Evolutionary conservation across 2,797 vertebrate genomes (phyloP).

Genomic region (Halcyon leucocephala): DNA sequence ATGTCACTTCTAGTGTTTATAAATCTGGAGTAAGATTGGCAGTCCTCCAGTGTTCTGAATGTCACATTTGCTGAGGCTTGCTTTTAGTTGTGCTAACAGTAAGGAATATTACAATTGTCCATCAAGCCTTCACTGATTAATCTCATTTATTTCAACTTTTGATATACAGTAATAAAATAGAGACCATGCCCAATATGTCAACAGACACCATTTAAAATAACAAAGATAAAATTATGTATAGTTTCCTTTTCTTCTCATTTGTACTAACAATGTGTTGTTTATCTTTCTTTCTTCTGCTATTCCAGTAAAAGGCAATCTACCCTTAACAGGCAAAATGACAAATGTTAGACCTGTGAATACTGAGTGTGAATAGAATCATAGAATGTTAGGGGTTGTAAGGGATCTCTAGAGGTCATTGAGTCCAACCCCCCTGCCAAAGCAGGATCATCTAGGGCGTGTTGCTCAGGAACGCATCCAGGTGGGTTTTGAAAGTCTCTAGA

Average conservation of each 20-base stretch:
- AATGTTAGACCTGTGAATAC: background rate
- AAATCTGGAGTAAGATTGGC: background rate
- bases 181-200: background rate
- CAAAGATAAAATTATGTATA: background rate
- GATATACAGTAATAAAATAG: background rate
- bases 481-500: too few species aligned
- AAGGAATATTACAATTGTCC: background rate
- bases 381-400: too few species aligned
- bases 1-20: background rate
- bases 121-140: background rate
- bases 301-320: background rate
- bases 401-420: too few species aligned
- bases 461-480: too few species aligned
- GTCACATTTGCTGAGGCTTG: background rate
- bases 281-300: background rate
- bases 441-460: too few species aligned
- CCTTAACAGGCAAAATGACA: background rate
- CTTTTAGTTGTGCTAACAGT: background rate
- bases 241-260: background rate
- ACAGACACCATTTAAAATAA: background rate
- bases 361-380: background rate
- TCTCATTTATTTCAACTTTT: background rate
- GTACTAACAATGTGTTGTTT: background rate
- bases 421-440: too few species aligned
- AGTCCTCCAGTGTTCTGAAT: background rate